These are phyloP conservation scores for Cydia strobilella DNA, from an alignment of 1,140 invertebrate species.

Conservation along the genomic window DNA sequence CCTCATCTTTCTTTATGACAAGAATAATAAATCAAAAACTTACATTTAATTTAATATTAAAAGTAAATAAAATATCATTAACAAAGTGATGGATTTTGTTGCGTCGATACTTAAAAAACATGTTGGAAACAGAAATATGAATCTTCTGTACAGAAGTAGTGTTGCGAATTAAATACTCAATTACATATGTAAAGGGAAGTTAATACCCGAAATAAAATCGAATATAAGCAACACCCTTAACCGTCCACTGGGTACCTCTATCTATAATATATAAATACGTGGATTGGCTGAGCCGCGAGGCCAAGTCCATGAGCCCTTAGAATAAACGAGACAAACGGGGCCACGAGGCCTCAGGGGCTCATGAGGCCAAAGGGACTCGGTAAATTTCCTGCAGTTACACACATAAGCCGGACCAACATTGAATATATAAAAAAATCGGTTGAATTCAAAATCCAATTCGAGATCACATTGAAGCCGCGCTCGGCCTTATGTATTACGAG, in stretches of 20 bases:
- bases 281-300: background rate
- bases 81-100: constrained; percentile 24
- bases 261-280: background rate
- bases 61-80: constrained; percentile 37
- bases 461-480: constrained; percentile 72
- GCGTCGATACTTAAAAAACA: background rate
- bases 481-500: constrained; percentile 64
- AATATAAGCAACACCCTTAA: constrained; percentile 3
- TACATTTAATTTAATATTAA: constrained; percentile 40
- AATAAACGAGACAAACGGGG: background rate
- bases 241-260: background rate
- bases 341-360: background rate
- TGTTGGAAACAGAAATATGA: background rate
- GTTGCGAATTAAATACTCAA: background rate
- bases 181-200: background rate
- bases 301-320: background rate
- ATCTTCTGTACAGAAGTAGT: background rate
- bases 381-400: background rate
- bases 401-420: background rate
- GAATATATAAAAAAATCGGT: background rate
- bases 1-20: constrained; percentile 58
- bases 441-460: constrained; percentile 65
- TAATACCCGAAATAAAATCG: constrained; percentile 3
- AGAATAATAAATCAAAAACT: constrained; percentile 51
- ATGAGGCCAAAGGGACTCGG: background rate